phyloP scores from a whole-genome alignment of 2,888 invertebrate genomes.

The Drosophila leonis region DNA sequence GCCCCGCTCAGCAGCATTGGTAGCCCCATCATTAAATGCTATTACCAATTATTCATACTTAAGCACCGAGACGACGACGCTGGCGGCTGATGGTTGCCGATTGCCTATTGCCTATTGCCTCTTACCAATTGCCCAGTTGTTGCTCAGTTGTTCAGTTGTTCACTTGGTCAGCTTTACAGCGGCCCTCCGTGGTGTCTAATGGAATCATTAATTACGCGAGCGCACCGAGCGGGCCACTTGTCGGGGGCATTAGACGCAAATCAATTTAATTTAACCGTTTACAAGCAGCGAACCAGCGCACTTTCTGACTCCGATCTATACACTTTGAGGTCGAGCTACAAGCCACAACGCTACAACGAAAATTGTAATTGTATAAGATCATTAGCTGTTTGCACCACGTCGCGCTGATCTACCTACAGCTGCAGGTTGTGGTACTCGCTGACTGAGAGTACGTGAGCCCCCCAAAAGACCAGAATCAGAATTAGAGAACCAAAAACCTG shows the following conservation, averaged over 20 bases:
- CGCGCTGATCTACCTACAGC: conserved; percentile 11
- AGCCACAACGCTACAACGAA: conserved; percentile 37
- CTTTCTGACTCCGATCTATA: conserved; percentile 15
- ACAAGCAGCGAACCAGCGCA: conserved; percentile 63
- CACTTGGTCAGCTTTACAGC: conserved; percentile 10
- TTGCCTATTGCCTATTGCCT: conserved; percentile 32
- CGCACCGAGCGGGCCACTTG: conserved; percentile 77
- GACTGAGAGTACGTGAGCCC: background rate
- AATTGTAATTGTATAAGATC: conserved; percentile 74
- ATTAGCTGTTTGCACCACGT: conserved; percentile 52
- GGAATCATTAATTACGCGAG: conserved; percentile 79
- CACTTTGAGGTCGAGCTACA: conserved; percentile 42
- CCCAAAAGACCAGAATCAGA: conserved; percentile 30
- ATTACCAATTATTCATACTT: conserved; percentile 83
- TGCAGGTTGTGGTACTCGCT: background rate
- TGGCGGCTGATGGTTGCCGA: conserved; percentile 34
- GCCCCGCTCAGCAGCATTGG: conserved; percentile 44
- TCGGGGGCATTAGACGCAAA: conserved; percentile 82
- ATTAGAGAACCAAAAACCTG: conserved; percentile 33
- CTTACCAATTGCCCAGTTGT: conserved; percentile 25
- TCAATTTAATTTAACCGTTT: conserved; percentile 82
- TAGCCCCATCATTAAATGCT: conserved; percentile 78
- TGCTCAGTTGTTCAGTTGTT: conserved; percentile 16
- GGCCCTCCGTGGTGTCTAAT: conserved; percentile 75
- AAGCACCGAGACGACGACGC: conserved; percentile 72